These are phyloP conservation scores for Xestia c-nigrum DNA, from an alignment of 2,888 invertebrate species.

Conservation along the genomic window DNA sequence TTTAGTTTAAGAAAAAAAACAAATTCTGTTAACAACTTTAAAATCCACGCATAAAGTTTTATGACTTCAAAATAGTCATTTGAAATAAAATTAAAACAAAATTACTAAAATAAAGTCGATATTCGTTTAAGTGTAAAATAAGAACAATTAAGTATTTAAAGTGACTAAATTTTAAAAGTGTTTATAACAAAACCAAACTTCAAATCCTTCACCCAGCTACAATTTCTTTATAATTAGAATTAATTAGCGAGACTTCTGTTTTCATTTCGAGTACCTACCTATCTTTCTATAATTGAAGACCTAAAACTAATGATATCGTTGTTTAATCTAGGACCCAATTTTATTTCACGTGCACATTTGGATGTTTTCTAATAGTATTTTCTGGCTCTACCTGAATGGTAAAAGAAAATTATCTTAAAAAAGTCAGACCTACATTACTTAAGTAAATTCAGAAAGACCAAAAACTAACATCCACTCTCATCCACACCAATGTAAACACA, in stretches of 20 bases:
- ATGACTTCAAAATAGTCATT: background rate
- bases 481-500: constrained; percentile 14
- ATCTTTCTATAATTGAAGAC: background rate
- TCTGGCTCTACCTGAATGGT: background rate
- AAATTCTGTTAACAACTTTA: background rate
- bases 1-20: background rate
- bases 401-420: too few relatives aligned
- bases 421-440: background rate
- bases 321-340: background rate
- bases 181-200: constrained; percentile 53
- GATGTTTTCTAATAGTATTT: background rate
- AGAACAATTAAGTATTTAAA: background rate
- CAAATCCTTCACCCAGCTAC: constrained; percentile 58
- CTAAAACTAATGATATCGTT: background rate
- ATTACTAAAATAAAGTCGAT: background rate
- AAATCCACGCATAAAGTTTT: background rate
- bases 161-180: constrained; percentile 34
- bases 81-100: background rate
- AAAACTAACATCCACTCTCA: background rate
- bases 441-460: constrained; percentile 7
- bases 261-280: constrained; percentile 49
- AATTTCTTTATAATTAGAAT: constrained; percentile 47
- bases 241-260: constrained; percentile 44
- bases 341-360: background rate
- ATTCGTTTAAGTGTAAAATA: background rate